Conservation (phyloP, 2,113 vertebrate species). For the Poicephalus meyeri region DNA sequence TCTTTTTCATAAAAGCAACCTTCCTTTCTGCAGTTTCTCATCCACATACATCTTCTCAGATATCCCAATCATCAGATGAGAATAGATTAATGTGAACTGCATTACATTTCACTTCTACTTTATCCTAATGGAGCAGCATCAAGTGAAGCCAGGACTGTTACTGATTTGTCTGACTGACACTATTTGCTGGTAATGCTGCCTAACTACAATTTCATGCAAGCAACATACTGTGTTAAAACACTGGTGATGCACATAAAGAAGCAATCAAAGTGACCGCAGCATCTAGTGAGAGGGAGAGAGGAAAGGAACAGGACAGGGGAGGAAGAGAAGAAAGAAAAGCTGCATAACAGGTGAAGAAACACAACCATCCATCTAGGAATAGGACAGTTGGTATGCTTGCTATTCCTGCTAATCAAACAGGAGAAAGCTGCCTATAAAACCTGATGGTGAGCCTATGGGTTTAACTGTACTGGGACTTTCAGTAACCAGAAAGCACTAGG, state of each 20-base stretch:
- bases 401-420: slow-evolving; percentile 1
- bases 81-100: background rate
- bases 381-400: background rate
- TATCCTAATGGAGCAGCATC: background rate
- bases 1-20: background rate
- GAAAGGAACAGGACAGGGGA: background rate
- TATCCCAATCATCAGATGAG: background rate
- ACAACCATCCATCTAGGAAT: background rate
- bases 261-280: background rate
- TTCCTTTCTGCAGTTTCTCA: background rate
- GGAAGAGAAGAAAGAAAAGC: background rate
- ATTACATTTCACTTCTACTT: background rate
- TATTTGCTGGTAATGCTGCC: background rate
- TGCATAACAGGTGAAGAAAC: background rate
- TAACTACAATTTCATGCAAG: background rate
- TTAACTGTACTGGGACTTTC: background rate
- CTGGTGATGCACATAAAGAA: background rate
- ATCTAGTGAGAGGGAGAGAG: background rate
- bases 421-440: background rate
- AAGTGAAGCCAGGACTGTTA: background rate
- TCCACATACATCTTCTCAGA: background rate
- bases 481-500: background rate
- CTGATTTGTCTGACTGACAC: background rate
- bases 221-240: background rate
- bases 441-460: background rate